A percentile compares a stretch with the other conserved stretches of the same genome.
Conservation (phyloP, 2,797 vertebrate species). For the Erethizon dorsatum region DNA sequence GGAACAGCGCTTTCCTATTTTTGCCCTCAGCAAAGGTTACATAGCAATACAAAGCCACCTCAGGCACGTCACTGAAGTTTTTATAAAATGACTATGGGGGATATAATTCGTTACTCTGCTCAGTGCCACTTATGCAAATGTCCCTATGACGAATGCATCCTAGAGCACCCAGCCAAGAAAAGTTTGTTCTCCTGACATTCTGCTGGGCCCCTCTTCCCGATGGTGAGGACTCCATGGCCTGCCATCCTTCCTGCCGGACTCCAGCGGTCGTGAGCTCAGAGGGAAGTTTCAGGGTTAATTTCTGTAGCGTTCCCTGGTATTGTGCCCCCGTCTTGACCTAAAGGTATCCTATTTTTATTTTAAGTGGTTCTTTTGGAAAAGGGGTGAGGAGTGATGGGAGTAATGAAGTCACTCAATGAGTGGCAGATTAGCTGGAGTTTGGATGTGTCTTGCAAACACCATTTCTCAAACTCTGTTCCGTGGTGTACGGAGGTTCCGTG, state of each 20-base stretch:
- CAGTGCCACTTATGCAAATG: constrained; percentile 68
- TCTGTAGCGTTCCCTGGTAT: background rate
- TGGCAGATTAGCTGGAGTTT: background rate
- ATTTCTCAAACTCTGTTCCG: background rate
- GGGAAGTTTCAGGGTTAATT: background rate
- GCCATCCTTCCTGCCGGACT: accelerated
- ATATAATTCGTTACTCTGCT: constrained; percentile 40
- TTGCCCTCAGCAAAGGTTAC: background rate
- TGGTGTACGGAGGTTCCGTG: accelerated
- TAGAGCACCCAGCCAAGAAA: constrained; percentile 64
- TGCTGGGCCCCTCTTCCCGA: background rate
- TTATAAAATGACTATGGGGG: constrained; percentile 38
- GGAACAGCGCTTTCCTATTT: background rate
- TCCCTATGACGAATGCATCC: constrained; percentile 65
- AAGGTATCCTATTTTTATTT: background rate
- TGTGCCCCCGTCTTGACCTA: no score
- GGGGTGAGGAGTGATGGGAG: background rate
- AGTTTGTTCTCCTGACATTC: background rate
- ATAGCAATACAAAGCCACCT: background rate
- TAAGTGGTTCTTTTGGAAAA: background rate
- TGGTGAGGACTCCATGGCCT: accelerated
- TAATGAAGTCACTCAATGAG: background rate
- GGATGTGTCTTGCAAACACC: background rate
- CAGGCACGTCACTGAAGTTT: background rate
- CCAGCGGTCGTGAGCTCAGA: background rate